A percentile compares a stretch with the other conserved stretches of the same genome.
phyloP scores from a whole-genome alignment of 2,113 vertebrate species.

The Orthonyx spaldingii region DNA sequence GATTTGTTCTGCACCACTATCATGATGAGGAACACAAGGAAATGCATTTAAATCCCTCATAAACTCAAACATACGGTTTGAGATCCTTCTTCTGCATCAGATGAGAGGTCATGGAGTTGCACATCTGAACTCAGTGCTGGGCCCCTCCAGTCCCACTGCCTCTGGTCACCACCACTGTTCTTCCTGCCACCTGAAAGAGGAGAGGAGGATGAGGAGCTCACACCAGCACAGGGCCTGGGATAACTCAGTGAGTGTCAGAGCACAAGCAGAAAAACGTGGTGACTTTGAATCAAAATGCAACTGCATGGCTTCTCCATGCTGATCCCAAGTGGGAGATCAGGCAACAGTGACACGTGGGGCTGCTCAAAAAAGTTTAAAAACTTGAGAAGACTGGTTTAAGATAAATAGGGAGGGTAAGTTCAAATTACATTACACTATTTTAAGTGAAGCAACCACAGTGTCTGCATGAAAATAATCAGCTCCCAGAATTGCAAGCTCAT shows the following conservation, averaged over 20 bases:
- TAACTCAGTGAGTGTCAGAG: background rate
- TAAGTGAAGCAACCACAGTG: background rate
- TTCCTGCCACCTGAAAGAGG: constrained; percentile 75
- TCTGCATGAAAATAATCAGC: background rate
- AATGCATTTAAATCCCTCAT: background rate
- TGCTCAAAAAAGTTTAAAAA: background rate
- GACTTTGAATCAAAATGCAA: background rate
- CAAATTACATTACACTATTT: background rate
- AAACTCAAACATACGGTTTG: constrained; percentile 21
- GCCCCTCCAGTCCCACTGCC: constrained; percentile 72
- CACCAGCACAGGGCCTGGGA: background rate
- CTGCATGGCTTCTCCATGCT: background rate
- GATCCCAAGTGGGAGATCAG: background rate
- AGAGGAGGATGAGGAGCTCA: background rate
- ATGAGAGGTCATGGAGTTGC: constrained; percentile 20
- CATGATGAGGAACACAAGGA: background rate
- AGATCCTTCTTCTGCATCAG: constrained; percentile 10
- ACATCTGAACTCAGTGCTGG: constrained; percentile 71
- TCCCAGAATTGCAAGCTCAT: background rate
- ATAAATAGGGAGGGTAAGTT: background rate
- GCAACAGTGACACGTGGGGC: background rate
- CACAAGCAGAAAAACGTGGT: background rate
- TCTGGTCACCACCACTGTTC: constrained; percentile 66
- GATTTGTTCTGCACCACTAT: background rate
- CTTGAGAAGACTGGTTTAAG: background rate